phyloP scores from a whole-genome alignment of 1,140 invertebrate genomes.

The Platyscapa corneri region DNA sequence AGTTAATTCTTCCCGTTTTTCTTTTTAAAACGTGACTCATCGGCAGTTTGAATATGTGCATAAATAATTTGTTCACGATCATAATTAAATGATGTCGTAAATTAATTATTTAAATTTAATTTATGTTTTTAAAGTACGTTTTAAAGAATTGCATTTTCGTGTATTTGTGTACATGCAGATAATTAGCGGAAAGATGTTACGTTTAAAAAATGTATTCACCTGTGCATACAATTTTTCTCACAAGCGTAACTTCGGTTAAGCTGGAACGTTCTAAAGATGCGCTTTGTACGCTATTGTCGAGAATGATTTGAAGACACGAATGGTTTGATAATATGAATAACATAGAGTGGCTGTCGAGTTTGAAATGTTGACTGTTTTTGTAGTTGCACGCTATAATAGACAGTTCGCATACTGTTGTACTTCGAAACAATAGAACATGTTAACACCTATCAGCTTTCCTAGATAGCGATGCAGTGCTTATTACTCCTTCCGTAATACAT shows the following conservation, averaged over 20 bases:
- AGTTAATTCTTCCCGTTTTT: background rate
- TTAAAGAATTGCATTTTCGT: too few species aligned
- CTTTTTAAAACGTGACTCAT: background rate
- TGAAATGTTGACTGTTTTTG: background rate
- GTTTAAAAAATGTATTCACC: background rate
- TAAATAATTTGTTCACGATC: background rate
- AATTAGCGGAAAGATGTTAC: background rate
- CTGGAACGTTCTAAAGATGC: background rate
- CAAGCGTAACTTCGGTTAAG: background rate
- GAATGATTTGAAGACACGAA: conserved; percentile 28
- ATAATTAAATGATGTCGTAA: background rate
- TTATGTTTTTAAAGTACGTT: too few species aligned
- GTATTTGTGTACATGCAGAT: background rate
- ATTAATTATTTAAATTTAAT: background rate
- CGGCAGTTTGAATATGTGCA: background rate
- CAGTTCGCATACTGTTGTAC: background rate
- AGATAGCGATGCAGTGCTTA: background rate
- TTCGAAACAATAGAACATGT: conserved; percentile 14
- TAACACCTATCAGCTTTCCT: conserved; percentile 11
- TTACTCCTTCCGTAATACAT: background rate
- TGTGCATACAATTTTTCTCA: background rate
- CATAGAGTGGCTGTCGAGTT: background rate
- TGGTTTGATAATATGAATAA: conserved; percentile 31
- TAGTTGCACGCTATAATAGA: background rate
- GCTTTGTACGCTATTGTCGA: conserved; percentile 14